These are phyloP conservation scores for Fratercula arctica DNA, from an alignment of 2,797 vertebrate genomes.

Conservation along the genomic window DNA sequence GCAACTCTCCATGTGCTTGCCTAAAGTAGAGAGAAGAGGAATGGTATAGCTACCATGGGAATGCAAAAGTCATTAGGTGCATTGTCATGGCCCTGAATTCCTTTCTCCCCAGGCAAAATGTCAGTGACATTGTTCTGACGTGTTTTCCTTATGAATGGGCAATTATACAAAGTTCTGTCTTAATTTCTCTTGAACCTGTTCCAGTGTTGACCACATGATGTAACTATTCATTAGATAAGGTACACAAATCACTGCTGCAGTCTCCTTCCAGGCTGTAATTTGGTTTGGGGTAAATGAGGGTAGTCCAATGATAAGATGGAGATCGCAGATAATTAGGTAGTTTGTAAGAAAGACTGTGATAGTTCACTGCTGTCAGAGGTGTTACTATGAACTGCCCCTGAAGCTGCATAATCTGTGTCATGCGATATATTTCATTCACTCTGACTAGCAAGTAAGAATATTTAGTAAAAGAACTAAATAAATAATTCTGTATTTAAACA, in stretches of 20 bases:
- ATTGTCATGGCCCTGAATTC: background rate
- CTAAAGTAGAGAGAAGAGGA: background rate
- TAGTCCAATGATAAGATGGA: constrained; percentile 21
- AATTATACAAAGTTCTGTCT: constrained; percentile 55
- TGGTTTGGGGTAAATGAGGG: constrained; percentile 49
- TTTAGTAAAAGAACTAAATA: background rate
- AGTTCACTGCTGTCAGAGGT: constrained; percentile 6
- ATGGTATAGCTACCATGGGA: background rate
- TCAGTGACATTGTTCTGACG: constrained; percentile 48
- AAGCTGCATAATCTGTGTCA: background rate
- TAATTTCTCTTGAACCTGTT: constrained; percentile 54
- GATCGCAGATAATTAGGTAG: background rate
- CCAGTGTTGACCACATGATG: constrained; percentile 40
- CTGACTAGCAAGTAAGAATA: background rate
- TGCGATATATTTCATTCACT: background rate
- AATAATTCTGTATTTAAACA: background rate
- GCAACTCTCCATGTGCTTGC: background rate
- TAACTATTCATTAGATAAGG: constrained; percentile 49
- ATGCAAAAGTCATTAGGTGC: constrained; percentile 37
- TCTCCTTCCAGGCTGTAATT: constrained; percentile 55
- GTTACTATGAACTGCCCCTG: background rate
- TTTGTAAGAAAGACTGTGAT: background rate
- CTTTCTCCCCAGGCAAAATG: constrained; percentile 28
- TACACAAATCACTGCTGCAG: constrained; percentile 25
- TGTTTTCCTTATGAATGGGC: constrained; percentile 48